Evolutionary conservation across 2,888 invertebrate genomes (phyloP), one percentile per base, ranked within the genome.

Genomic region (Caenorhabditis japonica): DNA sequence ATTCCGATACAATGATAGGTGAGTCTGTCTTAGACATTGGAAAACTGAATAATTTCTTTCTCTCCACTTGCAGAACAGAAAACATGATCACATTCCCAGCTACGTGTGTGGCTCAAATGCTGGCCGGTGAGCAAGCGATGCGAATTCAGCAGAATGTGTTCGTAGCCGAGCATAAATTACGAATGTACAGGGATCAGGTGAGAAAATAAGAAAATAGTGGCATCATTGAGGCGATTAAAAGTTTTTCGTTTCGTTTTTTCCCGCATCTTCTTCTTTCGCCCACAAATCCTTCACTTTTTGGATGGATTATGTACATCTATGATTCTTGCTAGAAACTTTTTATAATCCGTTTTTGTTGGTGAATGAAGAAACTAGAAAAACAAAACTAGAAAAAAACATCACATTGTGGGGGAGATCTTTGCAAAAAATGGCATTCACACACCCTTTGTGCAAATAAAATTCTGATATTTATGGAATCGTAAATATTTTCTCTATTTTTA

Each of bases 171-270:
- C 73, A 73, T 17, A 86, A 84, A 58, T 62, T 86, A 47, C 79
- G 86, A 27, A 76, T 86, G 49, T 87, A 86, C 62, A 68, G 86
- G 19, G 86, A 87, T 62, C 86, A 86, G 79, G 86, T 85, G 47
- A 52, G 59, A 47, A 30, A 10, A 30, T 7, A 30, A 30, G 5
- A 30, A 30, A 36, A 46, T 19, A 53, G 17, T 55, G 15, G 41
- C 41, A 39, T 49, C 49, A 49, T 49, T 33, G 23, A n/a, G n/a
- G n/a, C 13, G 21, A 55, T 60, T 38, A 44, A 49, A 43, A 58
- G 44, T 44, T 33, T 56, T 19, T 44, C 21, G 25, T 53, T 4
- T 34, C 23, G 10, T 34, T 51, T 38, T 51, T 19, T 27, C 51
- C 41, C 43, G 15, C 12, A 15, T 66, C 21, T 34, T 68, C 52